Evolutionary conservation across 2,113 vertebrate species (phyloP), one percentile per base, ranked within the genome.

Genomic region (Oncorhynchus mykiss): DNA sequence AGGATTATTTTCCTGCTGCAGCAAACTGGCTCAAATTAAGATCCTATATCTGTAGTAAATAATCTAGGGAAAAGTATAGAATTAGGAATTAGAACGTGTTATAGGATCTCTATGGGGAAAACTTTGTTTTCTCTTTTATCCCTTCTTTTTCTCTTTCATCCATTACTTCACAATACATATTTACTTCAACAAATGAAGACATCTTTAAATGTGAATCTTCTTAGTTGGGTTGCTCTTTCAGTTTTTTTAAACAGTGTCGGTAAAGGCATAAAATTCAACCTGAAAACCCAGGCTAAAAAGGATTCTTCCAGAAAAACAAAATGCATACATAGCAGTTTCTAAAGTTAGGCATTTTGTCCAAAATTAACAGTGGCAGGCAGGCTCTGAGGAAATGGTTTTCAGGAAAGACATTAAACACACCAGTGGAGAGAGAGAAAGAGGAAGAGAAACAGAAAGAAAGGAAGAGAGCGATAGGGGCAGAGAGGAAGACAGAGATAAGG

Each of bases 361-460:
- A 87, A 87, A 91, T 86, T 54, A 85, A 87, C 78, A 86, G 74
- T 83, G 84, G 73, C 88, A 86, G 84, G 68, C 7, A 11, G 16
- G 27, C 81, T 72, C 57, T 39, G 68, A 83, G 82, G 75, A 87
- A 87, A 80, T 64, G 49, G 67, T 67, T 83, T 72, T 73, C 51
- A 74, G 82, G 72, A 79, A 86, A 80, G 81, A 85, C 78, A 85
- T 86, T 27, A 88, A 88, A 83, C 72, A 75, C 66, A 12, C 31
- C 5, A 73, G 29, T 20, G 66, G 65, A 59, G 34, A n/a, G 65
- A 59, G 34, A n/a, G 1, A 9, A 25, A 18, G 24, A 65, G 62
- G 24, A 45, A 65, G 70, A n/a, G 1, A 13, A 49, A 60, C 31
- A 24, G 27, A 34, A 11, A 45, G 39, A 45, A 45, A 11, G 39